Evolutionary conservation across 1,140 invertebrate species (phyloP), one percentile per base, ranked within the genome.

Genomic region (Trichonephila clavipes): DNA sequence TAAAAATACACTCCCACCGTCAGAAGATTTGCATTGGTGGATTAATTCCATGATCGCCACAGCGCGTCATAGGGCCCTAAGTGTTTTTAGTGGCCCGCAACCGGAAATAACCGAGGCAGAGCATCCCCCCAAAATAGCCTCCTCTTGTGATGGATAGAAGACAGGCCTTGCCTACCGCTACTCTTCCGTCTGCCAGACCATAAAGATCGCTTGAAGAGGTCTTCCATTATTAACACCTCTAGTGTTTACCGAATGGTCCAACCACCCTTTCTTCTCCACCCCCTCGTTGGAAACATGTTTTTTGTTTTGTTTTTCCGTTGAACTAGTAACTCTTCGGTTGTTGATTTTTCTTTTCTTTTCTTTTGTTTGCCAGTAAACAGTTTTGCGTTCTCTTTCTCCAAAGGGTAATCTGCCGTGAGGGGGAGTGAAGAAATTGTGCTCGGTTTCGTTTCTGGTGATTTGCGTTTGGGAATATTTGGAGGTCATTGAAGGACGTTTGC

Each of bases 211-310:
- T 18, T 77, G 72, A 77, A 77, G 72, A 77, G 72, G 72, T 28
- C 16, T 77, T 77, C 72, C 72, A 77, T 77, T 77, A 77, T 77
- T 77, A 77, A 77, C 72, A 40, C 72, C 72, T 77, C 72, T 77
- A 77, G 72, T 77, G 72, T 77, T 77, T 77, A 77, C 72, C 34
- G 16, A 77, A 77, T 77, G 24, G 72, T 77, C 14, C 72, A 34
- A 12, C 72, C 72, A 40, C 72, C 34, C 69, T 7, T 28, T 51
- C 21, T 14, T 69, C 34, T 40, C 28, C 28, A 19, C 4, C 72
- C 28, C 72, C 16, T 40, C 14, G 34, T 28, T 5, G 72, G 34
- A 77, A 18, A 28, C 28, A 8, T 77, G 72, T 40, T 77, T 77
- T 77, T 77, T 77, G 28, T 77, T 77, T 77, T 14, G 24, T 51